Conservation (phyloP, 2,113 vertebrate species). For the Pseudopodoces humilis region DNA sequence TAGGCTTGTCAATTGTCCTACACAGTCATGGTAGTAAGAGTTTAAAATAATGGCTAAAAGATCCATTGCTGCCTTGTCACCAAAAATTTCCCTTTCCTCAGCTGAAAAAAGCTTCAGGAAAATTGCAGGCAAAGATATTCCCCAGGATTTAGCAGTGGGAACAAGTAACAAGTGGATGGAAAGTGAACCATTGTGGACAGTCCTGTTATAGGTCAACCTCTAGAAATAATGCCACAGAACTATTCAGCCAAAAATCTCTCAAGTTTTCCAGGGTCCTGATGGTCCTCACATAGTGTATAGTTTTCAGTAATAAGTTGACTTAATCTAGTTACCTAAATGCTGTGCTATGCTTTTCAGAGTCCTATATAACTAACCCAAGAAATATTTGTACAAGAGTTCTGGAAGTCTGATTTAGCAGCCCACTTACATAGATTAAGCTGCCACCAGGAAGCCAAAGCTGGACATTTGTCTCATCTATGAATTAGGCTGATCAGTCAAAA, state of each 20-base stretch:
- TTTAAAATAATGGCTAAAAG: not conserved
- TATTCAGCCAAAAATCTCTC: not conserved
- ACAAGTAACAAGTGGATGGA: not conserved
- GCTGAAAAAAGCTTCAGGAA: not conserved
- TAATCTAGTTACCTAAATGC: not conserved
- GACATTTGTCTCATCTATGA: not conserved
- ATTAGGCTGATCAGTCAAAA: not conserved
- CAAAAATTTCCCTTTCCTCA: not conserved
- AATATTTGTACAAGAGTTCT: not conserved
- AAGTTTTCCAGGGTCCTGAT: not conserved
- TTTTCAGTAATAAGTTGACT: not conserved
- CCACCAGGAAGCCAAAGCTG: not conserved
- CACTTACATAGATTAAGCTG: not conserved
- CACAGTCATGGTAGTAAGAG: not conserved
- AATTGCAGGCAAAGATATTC: not conserved
- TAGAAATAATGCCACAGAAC: not conserved
- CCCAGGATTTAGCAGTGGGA: not conserved
- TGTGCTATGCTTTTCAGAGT: not conserved
- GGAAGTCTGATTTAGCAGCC: not conserved
- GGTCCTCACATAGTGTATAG: not conserved
- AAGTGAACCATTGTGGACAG: not conserved
- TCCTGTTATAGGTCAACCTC: not conserved
- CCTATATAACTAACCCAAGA: not conserved
- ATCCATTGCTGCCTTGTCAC: not conserved
- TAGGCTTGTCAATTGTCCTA: not conserved